Evolutionary conservation across 92 coral and sea anemone species (phyloP).

Genomic region (Epizoanthus stellaris): DNA sequence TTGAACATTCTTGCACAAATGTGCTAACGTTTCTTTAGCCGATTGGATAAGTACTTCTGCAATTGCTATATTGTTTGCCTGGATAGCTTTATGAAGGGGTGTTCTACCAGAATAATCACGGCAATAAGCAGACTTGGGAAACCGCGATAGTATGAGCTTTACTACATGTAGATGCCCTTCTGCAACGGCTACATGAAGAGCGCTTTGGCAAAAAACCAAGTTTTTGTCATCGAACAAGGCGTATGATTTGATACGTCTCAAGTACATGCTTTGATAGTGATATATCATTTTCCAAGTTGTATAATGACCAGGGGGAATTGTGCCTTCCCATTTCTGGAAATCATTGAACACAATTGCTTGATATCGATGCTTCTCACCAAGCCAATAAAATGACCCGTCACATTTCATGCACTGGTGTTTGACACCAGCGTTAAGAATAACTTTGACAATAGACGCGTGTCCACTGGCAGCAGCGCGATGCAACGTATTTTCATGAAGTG

Average conservation of each 20-base stretch:
- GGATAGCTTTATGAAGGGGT: constrained; percentile 66
- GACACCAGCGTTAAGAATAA: constrained; percentile 51
- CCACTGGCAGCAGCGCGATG: constrained; percentile 77
- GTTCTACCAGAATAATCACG: constrained; percentile 67
- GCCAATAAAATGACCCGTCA: constrained; percentile 70
- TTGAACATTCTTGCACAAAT: constrained; percentile 52
- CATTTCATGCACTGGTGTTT: constrained; percentile 62
- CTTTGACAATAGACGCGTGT: constrained; percentile 50
- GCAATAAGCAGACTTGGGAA: constrained; percentile 47
- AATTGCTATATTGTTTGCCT: constrained; percentile 50
- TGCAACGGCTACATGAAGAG: constrained; percentile 68
- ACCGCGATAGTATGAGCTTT: constrained; percentile 30
- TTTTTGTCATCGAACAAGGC: constrained; percentile 57
- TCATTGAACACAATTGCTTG: neutral
- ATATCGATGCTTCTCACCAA: constrained; percentile 31
- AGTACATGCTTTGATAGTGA: no score
- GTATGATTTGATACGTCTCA: neutral
- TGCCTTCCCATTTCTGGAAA: neutral
- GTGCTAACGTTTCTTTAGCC: constrained; percentile 33
- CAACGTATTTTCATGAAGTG: constrained; percentile 65
- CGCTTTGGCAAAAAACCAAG: constrained; percentile 66
- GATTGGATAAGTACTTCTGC: constrained; percentile 29
- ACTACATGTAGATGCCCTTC: constrained; percentile 50
- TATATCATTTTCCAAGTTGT: no score
- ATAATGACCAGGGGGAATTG: no score